These are phyloP conservation scores for Trachelus iudaicus DNA, from an alignment of 2,888 invertebrate genomes.

Conservation along the genomic window DNA sequence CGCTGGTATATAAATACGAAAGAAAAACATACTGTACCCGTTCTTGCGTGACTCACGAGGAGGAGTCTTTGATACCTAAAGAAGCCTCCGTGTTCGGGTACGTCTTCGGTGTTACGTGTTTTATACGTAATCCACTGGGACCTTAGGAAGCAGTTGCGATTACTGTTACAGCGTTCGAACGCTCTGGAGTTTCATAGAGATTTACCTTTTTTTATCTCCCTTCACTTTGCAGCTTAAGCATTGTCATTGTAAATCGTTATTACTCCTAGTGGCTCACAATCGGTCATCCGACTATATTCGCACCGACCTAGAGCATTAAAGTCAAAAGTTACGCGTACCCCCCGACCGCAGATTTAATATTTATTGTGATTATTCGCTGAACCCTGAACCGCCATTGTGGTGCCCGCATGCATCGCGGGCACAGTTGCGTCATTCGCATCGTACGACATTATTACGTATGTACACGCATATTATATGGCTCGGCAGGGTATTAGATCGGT, in stretches of 20 bases:
- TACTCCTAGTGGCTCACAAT: not conserved
- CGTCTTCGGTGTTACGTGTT: not conserved
- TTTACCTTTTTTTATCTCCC: not conserved
- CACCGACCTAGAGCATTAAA: not conserved
- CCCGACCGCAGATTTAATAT: not conserved
- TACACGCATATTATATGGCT: constrained; percentile 34
- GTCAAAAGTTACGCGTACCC: not conserved
- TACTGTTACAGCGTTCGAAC: not conserved
- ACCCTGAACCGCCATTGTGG: constrained; percentile 43
- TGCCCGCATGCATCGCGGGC: constrained; percentile 30
- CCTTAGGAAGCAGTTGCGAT: not conserved
- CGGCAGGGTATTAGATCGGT: constrained; percentile 36
- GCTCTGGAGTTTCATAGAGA: not conserved
- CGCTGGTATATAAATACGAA: not conserved
- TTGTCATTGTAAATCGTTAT: not conserved
- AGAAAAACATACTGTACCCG: not conserved
- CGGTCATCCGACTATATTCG: not conserved
- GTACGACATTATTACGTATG: constrained; percentile 46
- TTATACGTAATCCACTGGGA: not conserved
- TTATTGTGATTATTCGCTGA: constrained; percentile 46
- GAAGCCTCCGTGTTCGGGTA: not conserved
- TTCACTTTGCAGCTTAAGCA: not conserved
- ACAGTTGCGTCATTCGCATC: constrained; percentile 42
- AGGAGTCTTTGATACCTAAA: not conserved
- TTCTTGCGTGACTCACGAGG: not conserved